phyloP scores from a whole-genome alignment of 1,140 invertebrate genomes.

The Bombus affinis region DNA sequence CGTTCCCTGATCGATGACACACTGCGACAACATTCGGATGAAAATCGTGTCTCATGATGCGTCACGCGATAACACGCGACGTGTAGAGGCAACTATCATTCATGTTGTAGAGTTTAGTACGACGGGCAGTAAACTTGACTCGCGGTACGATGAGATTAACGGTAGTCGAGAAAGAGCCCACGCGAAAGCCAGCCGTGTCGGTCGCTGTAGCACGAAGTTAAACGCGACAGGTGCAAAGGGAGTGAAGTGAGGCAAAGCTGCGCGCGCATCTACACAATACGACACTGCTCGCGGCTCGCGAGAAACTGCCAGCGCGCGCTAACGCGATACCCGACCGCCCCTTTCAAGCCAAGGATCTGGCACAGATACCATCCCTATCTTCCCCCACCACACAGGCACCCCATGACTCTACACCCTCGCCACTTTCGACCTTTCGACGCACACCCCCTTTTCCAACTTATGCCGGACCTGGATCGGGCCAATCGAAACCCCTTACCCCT shows the following conservation, averaged over 20 bases:
- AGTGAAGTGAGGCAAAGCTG: not conserved
- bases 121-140: not conserved
- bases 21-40: not conserved
- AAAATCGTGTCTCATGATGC: not conserved
- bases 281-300: constrained; percentile 76
- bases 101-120: not conserved
- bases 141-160: not conserved
- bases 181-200: constrained; percentile 5
- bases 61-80: not conserved
- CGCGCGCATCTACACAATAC: constrained; percentile 42
- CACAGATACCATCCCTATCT: constrained; percentile 63
- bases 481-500: constrained; percentile 6
- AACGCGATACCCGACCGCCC: constrained; percentile 62
- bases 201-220: constrained; percentile 34
- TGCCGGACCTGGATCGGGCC: constrained; percentile 43
- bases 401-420: constrained; percentile 41
- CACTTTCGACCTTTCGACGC: constrained; percentile 52
- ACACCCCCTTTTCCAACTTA: constrained; percentile 57
- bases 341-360: constrained; percentile 55
- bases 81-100: not conserved
- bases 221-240: constrained; percentile 17
- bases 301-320: constrained; percentile 74
- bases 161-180: too few relatives aligned
- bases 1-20: not conserved
- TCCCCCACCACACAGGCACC: constrained; percentile 27